Base-by-base conservation (phyloP, 2,888 invertebrate genomes). In the Ophion ellenae region DNA sequence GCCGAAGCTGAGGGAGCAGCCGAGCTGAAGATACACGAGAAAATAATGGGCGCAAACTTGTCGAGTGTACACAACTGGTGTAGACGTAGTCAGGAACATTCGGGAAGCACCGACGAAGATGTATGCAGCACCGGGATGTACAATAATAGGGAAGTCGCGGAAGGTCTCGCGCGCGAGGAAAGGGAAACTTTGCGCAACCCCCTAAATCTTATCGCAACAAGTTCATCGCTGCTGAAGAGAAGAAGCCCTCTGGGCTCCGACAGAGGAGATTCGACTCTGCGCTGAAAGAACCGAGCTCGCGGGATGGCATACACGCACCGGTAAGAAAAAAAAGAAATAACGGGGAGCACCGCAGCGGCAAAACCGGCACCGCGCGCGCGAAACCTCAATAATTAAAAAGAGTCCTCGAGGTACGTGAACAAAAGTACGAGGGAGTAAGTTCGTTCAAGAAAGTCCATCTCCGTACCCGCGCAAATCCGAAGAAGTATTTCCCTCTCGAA, bases 141-240 rank as follows among this genome's bases (percentile, higher is more conserved):
- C 24, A 24, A 24, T 73, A 24, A 76, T 24, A 57, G 28, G 14
- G 14, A 11, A 4, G 47, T 47, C 47, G 47, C 63, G 71, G 77
- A 74, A 77, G 76, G 74, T 77, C 53, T 77, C 63, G 66, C 61
- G 32, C 4, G 45, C 4, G 17, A 4, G 71, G 61, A 47, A 71
- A 75, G 47, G 70, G 77, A 79, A 86, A 84, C 84, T 85, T 85
- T 79, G 85, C 83, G 86, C 87, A 85, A 87, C 74, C 82, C 79
- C 81, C 70, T 81, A 83, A 85, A 86, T 86, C 76, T 85, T 85
- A 79, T 86, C 83, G 86, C 87, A 85, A 86, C 77, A 81, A 77
- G 80, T 82, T 85, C 82, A 82, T 82, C 82, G 85, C 82, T 85
- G 74, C 82, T 85, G 74, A 82, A 82, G 77, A 81, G 85, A 45